A percentile compares a stretch with the other conserved stretches of the same genome.
phyloP scores from a whole-genome alignment of 30 jellyfish, hydroid and myxozoan species.

The Hydra vulgaris region DNA sequence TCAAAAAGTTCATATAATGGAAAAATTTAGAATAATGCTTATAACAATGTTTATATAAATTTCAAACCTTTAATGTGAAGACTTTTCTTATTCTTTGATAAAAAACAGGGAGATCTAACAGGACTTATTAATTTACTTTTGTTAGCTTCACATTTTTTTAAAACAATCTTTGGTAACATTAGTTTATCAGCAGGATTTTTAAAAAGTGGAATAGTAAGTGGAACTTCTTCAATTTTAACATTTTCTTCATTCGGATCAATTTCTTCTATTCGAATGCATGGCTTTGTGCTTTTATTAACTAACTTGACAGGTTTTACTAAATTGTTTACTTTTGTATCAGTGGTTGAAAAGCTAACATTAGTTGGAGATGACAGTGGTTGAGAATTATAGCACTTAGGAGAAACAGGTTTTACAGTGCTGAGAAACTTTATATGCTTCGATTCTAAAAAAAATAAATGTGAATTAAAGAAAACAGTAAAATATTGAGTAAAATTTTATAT shows the following conservation, averaged over 20 bases:
- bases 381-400: conserved; percentile 45
- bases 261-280: conserved; percentile 79
- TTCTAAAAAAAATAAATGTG: conserved; percentile 30
- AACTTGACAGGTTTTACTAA: conserved; percentile 23
- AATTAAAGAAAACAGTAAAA: too few species aligned
- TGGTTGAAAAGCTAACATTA: conserved; percentile 10
- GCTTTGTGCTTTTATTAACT: conserved; percentile 26
- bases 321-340: conserved; percentile 49
- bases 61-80: conserved; percentile 40
- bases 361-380: conserved; percentile 42
- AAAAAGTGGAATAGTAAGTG: conserved; percentile 67
- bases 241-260: conserved; percentile 70
- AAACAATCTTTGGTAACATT: conserved; percentile 45
- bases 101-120: conserved; percentile 8
- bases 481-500: too few species aligned
- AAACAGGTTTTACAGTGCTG: conserved; percentile 49
- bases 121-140: neutral
- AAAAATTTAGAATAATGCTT: too few species aligned
- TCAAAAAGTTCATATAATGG: too few species aligned
- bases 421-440: conserved; percentile 57
- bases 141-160: conserved; percentile 22
- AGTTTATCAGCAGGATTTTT: conserved; percentile 47
- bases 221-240: conserved; percentile 88
- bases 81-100: conserved; percentile 48
- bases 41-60: too few species aligned